A percentile compares a stretch with the other conserved stretches of the same genome.
Conservation (phyloP, 2,113 vertebrate species). For the Trogon surrucura region DNA sequence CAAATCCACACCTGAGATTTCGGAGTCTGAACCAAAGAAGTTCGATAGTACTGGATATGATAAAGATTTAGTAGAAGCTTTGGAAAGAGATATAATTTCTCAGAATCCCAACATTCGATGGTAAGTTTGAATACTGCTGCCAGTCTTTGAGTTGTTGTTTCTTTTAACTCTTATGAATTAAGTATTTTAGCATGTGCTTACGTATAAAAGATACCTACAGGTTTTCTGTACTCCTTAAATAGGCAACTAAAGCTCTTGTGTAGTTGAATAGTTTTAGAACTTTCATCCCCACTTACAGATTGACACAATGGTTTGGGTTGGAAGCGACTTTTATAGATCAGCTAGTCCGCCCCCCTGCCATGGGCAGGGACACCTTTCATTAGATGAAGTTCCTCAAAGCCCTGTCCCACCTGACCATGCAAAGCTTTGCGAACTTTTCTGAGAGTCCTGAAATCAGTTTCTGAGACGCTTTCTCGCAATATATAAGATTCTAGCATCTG, state of each 20-base stretch:
- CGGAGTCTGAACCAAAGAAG: conserved; percentile 89
- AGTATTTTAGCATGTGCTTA: not conserved
- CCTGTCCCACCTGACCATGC: not conserved
- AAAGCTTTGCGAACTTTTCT: not conserved
- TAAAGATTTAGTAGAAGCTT: conserved; percentile 93
- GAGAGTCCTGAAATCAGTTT: not conserved
- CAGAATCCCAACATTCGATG: conserved; percentile 96
- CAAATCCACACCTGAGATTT: conserved; percentile 83
- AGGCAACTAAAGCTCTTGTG: not conserved
- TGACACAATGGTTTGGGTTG: not conserved
- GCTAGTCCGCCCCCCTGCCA: not conserved
- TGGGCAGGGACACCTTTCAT: not conserved
- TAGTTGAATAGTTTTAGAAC: not conserved
- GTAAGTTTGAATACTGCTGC: conserved; percentile 73
- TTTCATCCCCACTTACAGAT: not conserved
- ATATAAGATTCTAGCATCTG: not conserved
- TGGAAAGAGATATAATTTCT: conserved; percentile 98
- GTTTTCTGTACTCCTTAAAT: not conserved
- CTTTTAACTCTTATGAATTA: not conserved
- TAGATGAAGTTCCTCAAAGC: not conserved
- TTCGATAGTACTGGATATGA: conserved; percentile 95
- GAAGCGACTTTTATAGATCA: not conserved
- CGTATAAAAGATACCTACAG: not conserved
- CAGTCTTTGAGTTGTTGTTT: not conserved
- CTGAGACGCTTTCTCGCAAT: not conserved